Conservation (phyloP, 1,140 invertebrate species). For the Papilio glaucus region DNA sequence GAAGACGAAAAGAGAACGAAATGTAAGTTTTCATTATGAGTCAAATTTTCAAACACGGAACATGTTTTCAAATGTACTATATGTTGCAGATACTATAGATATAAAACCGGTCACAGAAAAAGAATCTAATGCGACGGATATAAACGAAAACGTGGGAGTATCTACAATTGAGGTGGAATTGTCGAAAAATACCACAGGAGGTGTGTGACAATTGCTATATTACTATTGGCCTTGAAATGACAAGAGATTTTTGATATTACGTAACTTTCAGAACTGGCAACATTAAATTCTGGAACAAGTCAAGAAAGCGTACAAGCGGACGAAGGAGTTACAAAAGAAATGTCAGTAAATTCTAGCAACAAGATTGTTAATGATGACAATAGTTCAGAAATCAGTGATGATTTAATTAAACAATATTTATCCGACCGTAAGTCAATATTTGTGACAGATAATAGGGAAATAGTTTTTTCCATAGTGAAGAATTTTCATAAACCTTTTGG, state of each 20-base stretch:
- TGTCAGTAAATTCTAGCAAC: slow-evolving; percentile 6
- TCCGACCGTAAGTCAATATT: slow-evolving; percentile 63
- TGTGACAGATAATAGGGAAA: not conserved
- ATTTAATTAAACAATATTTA: slow-evolving; percentile 57
- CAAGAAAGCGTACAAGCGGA: slow-evolving; percentile 13
- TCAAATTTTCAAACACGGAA: not conserved
- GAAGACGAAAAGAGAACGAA: slow-evolving; percentile 38
- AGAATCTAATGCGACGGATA: slow-evolving; percentile 12
- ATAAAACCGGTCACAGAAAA: slow-evolving; percentile 40
- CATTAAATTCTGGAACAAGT: not conserved
- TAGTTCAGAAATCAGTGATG: slow-evolving; percentile 39
- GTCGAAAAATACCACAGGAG: not conserved
- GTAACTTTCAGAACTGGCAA: slow-evolving; percentile 27
- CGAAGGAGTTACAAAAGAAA: not conserved
- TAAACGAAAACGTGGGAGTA: not conserved
- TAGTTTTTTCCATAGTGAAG: too few species aligned
- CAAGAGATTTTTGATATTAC: not conserved
- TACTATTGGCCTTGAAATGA: not conserved
- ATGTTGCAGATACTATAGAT: slow-evolving; percentile 64
- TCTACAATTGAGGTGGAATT: not conserved
- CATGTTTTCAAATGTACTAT: slow-evolving; percentile 35
- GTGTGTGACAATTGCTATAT: not conserved
- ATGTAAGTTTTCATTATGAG: slow-evolving; percentile 51
- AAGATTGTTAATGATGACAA: slow-evolving; percentile 33
- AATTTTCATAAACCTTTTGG: too few species aligned